Base-by-base conservation (phyloP, 2,797 vertebrate species). In the Chaetodon trifasciatus region DNA sequence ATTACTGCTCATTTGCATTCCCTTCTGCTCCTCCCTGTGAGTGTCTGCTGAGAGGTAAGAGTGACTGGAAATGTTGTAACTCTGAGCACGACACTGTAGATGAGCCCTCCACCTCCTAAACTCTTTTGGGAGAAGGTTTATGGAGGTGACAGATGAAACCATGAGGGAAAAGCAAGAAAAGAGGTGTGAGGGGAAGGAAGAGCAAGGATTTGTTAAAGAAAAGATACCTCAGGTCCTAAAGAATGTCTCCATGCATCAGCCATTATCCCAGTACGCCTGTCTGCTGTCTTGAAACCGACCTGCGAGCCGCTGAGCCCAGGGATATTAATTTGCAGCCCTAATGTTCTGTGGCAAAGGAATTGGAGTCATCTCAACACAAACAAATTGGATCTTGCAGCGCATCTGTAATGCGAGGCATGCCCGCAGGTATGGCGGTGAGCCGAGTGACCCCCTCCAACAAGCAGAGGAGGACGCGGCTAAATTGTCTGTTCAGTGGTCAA, bases 291-390 rank as follows among this genome's bases (percentile, higher is more conserved):
- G 28, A 83, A 88, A 88, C 81, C 84, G 85, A 86, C 84, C 78
- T 70, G 76, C 74, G 82, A 89, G 85, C 87, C 44, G 65, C 83
- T 65, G 78, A 82, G 91, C 88, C 86, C 47, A 44, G 82, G 90
- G 92, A 92, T 92, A 93, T 93, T 94, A 82, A 94, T 94, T 94
- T 92, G 86, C 84, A 82, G 91, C 90, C 87, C 83, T 94, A 94
- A 95, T 95, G 92, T 93, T 94, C 89, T 92, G 90, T 92, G 89
- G 91, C 92, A 88, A 92, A 89, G 88, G 86, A 85, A 94, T 86
- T 87, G 85, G 89, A 94, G 88, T 91, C 86, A 91, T 95, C 93
- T 92, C 87, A 87, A 88, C 90, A 86, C 86, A 92, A 94, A 94
- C 91, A 94, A 92, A 94, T 94, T 93, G 92, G 90, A 92, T 93